Evolutionary conservation across 2,113 vertebrate genomes (phyloP).

Genomic region (Pavo muticus): DNA sequence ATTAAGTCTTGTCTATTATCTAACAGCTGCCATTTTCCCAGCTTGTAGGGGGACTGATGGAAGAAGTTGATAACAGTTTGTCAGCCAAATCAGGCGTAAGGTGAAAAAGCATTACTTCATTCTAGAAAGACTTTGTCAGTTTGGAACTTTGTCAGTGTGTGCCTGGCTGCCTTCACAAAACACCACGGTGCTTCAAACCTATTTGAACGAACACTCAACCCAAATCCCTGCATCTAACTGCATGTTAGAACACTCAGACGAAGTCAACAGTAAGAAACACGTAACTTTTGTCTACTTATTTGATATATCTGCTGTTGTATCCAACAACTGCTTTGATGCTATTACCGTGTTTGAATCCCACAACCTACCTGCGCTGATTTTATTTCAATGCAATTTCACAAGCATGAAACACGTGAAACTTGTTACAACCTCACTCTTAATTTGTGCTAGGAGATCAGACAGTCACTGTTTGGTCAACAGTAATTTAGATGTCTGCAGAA

Average conservation of each 20-base stretch:
- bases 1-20: neutral
- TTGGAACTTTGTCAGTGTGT: neutral
- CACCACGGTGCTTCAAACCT: neutral
- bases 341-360: neutral
- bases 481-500: neutral
- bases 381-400: neutral
- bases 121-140: neutral
- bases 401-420: neutral
- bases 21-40: neutral
- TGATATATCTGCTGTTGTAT: neutral
- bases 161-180: neutral
- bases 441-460: neutral
- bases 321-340: neutral
- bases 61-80: neutral
- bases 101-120: neutral
- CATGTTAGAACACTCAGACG: neutral
- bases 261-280: neutral
- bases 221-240: neutral
- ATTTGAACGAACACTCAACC: neutral
- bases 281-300: neutral
- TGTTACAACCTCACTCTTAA: neutral
- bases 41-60: accelerated
- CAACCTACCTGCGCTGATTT: neutral
- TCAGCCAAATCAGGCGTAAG: neutral
- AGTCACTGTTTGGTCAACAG: neutral